Evolutionary conservation across 2,113 vertebrate genomes (phyloP).

Genomic region (Turdus rufiventris): DNA sequence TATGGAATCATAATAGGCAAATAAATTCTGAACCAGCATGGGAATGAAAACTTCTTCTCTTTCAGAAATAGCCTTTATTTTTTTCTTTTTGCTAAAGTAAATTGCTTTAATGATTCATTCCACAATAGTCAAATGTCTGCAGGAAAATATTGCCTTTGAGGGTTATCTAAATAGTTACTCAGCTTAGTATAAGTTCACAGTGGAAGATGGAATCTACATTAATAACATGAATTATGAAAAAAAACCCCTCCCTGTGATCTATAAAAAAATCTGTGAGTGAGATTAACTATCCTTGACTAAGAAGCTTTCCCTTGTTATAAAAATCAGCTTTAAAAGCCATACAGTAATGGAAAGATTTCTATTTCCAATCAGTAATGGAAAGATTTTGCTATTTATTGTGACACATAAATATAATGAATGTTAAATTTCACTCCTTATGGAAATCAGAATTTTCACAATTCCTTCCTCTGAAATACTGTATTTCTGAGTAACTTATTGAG

Average conservation of each 20-base stretch:
- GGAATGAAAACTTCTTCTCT: conserved; percentile 2
- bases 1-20: conserved; percentile 21
- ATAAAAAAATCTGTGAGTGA: background rate
- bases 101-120: conserved; percentile 7
- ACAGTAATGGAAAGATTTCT: background rate
- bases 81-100: background rate
- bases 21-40: conserved; percentile 45
- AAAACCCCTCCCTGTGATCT: background rate
- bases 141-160: conserved; percentile 19
- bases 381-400: background rate
- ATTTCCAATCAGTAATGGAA: background rate
- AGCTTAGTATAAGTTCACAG: conserved; percentile 21
- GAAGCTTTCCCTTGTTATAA: background rate
- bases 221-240: background rate
- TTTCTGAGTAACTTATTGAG: background rate
- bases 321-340: background rate
- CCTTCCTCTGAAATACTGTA: background rate
- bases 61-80: conserved; percentile 34
- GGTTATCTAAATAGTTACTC: conserved; percentile 53
- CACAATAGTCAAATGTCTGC: background rate
- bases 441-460: background rate
- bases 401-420: background rate
- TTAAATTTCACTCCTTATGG: background rate
- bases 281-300: background rate
- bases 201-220: conserved; percentile 22